These are phyloP conservation scores for mouse (Mus musculus) DNA, from an alignment of 2,113 vertebrate genomes.

Conservation along the genomic window DNA sequence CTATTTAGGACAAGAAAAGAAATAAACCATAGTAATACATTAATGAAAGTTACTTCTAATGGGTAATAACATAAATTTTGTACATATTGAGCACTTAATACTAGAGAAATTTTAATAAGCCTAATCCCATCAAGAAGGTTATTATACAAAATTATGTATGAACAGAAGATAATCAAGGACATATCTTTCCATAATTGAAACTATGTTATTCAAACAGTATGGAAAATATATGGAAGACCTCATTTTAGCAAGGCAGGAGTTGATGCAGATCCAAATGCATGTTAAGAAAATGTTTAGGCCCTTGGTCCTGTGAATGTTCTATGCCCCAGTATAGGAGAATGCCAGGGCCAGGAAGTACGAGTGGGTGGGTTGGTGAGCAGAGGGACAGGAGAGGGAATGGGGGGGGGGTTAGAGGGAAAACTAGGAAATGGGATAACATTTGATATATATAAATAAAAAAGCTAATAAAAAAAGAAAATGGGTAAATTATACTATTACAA, in stretches of 20 bases:
- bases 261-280: background rate
- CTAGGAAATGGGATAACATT: too few relatives aligned
- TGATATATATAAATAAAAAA: too few relatives aligned
- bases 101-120: background rate
- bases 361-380: too few relatives aligned
- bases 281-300: background rate
- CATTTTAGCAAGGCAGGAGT: background rate
- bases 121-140: background rate
- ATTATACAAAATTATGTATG: background rate
- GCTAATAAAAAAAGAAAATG: background rate
- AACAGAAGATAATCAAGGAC: background rate
- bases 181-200: background rate
- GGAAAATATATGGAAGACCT: background rate
- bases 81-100: background rate
- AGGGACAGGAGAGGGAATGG: too few relatives aligned
- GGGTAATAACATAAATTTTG: background rate
- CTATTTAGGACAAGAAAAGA: too few relatives aligned
- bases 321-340: too few relatives aligned
- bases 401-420: too few relatives aligned
- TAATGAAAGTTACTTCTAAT: background rate
- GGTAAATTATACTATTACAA: background rate
- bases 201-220: background rate
- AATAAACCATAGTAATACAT: background rate
- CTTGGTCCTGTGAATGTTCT: too few relatives aligned
- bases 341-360: too few relatives aligned